Base-by-base conservation (phyloP, 1,140 invertebrate species). In the Drosophila sproati region DNA sequence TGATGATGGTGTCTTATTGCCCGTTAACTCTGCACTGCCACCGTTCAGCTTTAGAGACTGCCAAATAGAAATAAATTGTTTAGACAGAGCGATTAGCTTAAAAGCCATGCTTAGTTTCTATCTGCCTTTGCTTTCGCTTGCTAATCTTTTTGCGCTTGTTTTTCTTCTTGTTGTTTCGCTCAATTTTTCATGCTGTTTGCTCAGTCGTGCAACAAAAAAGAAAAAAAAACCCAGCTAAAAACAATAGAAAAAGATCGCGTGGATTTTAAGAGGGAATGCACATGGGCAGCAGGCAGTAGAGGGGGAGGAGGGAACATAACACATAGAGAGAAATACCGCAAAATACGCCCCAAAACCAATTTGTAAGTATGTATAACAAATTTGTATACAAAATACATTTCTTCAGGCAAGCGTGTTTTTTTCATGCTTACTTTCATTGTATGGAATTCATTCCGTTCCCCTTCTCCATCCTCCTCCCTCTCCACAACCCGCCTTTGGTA, bases 21-120 rank as follows among this genome's bases (percentile, higher is more conserved):
- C 73, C 52, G 71, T 57, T 67, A 59, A 47, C 61, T 70, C 74
- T 47, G 59, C 50, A 45, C 61, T 75, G 72, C 41, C 66, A 45
- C 90, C 91, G 86, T 92, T 91, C 73, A 91, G 78, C 71, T 91
- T 86, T 66, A 92, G 67, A 82, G 90, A 92, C 91, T 92, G 87
- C 55, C 52, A 79, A 73, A 62, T 79, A 47, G 62, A 55, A 52
- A 52, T 59, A 77, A 82, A 72, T 75, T 75, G 70, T 70, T 79
- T 60, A 72, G 66, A 66, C 35, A 41, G 20, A 76, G 78, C 39
- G 62, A 67, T 78, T 83, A 78, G 80, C 54, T 34, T 37, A 32
- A 39, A 39, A 10, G 39, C 10, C 3, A 10, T 10, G 20, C 50
- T 64, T 66, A 71, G n/a, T 60, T 57, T 41, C 29, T 54, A 5